Conservation (phyloP, 1,140 invertebrate genomes). For the Eciton burchellii region DNA sequence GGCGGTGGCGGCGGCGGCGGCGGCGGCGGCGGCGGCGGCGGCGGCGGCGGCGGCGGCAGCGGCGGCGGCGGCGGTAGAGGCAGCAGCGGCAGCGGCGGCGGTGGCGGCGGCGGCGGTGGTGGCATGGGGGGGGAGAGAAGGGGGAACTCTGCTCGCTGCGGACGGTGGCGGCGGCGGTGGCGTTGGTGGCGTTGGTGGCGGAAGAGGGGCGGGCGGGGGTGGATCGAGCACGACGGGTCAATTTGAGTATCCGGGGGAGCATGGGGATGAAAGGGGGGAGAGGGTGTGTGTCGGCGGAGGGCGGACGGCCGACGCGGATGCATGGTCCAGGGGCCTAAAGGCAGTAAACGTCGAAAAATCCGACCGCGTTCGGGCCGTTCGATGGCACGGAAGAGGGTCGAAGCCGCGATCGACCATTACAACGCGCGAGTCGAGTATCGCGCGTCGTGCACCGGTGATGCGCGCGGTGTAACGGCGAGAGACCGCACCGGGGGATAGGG, state of each 20-base stretch:
- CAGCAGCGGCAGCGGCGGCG: constrained; percentile 57
- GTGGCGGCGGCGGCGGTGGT: constrained; percentile 57
- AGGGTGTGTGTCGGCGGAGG: background rate
- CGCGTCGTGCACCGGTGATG: constrained; percentile 60
- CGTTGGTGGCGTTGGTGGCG: background rate
- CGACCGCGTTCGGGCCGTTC: constrained; percentile 69
- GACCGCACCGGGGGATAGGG: constrained; percentile 64
- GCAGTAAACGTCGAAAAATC: constrained; percentile 76
- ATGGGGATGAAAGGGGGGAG: constrained; percentile 49
- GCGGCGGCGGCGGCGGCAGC: constrained; percentile 10
- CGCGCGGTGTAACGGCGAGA: constrained; percentile 58
- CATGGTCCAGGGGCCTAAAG: constrained; percentile 71
- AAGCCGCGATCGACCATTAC: constrained; percentile 68
- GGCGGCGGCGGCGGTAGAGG: background rate
- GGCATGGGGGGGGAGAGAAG: constrained; percentile 48
- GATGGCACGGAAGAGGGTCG: constrained; percentile 70
- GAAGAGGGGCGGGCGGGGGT: constrained; percentile 60
- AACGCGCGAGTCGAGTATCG: constrained; percentile 61
- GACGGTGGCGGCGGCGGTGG: background rate
- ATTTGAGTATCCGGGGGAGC: constrained; percentile 73
- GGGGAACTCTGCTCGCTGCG: constrained; percentile 51
- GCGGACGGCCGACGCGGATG: constrained; percentile 42
- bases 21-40: constrained; percentile 47
- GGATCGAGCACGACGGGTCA: constrained; percentile 78
- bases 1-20: constrained; percentile 32